phyloP scores from a whole-genome alignment of 2,113 vertebrate species.

The Gopherus flavomarginatus region DNA sequence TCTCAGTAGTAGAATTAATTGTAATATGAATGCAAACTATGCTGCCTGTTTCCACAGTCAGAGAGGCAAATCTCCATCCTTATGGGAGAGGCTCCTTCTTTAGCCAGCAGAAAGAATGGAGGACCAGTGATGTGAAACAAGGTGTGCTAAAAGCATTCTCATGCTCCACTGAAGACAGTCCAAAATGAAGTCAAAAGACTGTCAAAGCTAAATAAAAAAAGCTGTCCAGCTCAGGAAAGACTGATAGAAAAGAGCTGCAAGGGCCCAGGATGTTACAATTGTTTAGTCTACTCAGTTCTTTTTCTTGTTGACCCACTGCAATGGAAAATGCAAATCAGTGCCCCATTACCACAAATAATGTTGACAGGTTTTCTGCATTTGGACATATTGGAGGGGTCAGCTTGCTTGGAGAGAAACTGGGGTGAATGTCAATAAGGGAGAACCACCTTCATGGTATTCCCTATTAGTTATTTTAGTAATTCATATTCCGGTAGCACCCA shows the following conservation, averaged over 20 bases:
- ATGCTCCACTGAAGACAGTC: neutral
- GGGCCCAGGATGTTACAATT: neutral
- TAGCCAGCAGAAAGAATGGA: neutral
- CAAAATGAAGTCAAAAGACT: neutral
- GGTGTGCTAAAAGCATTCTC: neutral
- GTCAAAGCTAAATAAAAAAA: neutral
- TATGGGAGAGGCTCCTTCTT: neutral
- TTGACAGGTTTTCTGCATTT: neutral
- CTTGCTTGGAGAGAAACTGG: neutral
- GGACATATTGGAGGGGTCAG: fast-evolving
- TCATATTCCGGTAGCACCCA: neutral
- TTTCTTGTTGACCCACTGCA: neutral
- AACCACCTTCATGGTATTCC: neutral
- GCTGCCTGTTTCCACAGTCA: neutral
- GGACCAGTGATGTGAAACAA: neutral
- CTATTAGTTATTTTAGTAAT: neutral
- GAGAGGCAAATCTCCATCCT: neutral
- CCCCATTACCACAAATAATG: neutral
- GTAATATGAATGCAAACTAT: neutral
- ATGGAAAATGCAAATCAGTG: neutral
- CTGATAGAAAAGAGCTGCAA: neutral
- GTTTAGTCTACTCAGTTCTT: neutral
- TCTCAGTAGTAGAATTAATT: neutral
- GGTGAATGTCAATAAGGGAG: neutral
- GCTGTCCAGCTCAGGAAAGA: neutral